phyloP scores from a whole-genome alignment of 2,888 invertebrate genomes.

The Leptarthrus brevirostris region DNA sequence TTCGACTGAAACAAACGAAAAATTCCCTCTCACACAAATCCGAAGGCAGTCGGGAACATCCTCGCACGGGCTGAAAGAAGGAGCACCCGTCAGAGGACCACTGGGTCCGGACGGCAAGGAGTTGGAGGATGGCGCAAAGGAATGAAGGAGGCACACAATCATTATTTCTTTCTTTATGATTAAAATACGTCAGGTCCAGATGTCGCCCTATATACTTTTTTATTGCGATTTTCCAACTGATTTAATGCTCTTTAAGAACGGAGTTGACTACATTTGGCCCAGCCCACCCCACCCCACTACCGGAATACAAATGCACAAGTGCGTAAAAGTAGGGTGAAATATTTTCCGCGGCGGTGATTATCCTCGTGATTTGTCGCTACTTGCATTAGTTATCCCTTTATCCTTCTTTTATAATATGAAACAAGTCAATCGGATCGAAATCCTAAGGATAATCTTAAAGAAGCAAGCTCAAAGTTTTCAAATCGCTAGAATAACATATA shows the following conservation, averaged over 20 bases:
- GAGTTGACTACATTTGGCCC: not conserved
- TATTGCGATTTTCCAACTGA: constrained; percentile 59
- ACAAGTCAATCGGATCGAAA: too few species aligned
- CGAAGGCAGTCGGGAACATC: constrained; percentile 26
- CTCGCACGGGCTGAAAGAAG: constrained; percentile 7
- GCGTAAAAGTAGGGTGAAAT: constrained; percentile 42
- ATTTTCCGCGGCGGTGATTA: constrained; percentile 34
- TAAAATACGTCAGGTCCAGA: constrained; percentile 59
- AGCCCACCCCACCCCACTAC: not conserved
- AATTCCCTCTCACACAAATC: constrained; percentile 15
- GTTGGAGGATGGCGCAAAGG: not conserved
- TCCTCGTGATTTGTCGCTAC: constrained; percentile 29
- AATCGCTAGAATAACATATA: too few species aligned
- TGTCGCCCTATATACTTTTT: constrained; percentile 59
- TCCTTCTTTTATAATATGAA: too few species aligned
- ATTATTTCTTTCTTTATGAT: constrained; percentile 59
- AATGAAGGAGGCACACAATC: constrained; percentile 54
- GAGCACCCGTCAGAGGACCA: constrained; percentile 25
- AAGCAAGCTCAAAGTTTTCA: too few species aligned
- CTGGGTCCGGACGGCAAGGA: not conserved
- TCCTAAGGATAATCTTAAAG: too few species aligned
- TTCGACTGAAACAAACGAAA: constrained; percentile 27
- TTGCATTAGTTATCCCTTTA: not conserved
- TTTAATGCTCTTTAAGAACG: constrained; percentile 58
- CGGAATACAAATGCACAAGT: constrained; percentile 41